Evolutionary conservation across 2,888 invertebrate species (phyloP), one percentile per base, ranked within the genome.

Genomic region (Cabera pusaria): DNA sequence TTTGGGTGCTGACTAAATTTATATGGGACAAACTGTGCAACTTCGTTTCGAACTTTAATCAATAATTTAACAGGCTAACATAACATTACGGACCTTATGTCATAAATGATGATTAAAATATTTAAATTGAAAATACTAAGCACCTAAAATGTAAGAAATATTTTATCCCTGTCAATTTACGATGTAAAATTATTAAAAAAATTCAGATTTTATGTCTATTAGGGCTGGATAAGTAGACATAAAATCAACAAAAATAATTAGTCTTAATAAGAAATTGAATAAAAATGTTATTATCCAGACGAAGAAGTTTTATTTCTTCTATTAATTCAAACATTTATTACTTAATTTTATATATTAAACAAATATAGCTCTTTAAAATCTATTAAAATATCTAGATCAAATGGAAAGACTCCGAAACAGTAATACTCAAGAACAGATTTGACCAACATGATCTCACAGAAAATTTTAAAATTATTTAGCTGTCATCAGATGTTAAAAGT

Each of bases 151-250:
- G 8, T 8, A 4, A 2, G 12, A 25, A 41, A 48, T 39, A 36
- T 37, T 34, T 14, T 21, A 20, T 33, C 32, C 49, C 44, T 49
- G 52, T 47, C 47, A 49, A 44, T 41, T 44, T 26, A 21, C 34
- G 33, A 42, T 40, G 21, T 28, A 11, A 18, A 37, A 32, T n/a
- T n/a, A 28, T 29, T 3, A 31, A 39, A n/a, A n/a, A 38, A 14
- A 26, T 16, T n/a, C n/a, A n/a, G 50, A 47, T 55, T 62, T 60
- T 64, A 52, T 57, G 59, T 64, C 66, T 64, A 52, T 48, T 54
- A 53, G 38, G 73, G 73, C 73, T 73, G 73, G 73, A 64, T 64
- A 56, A 52, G 35, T 56, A 54, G 59, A 65, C 53, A 56, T 61
- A 60, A 46, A 58, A 44, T 49, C 12, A 3, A 41, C 35, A 27